Percentiles rank a stretch among this genome's conserved stretches.
Conservation (phyloP, 2,888 invertebrate species). For the Pecten maximus region DNA sequence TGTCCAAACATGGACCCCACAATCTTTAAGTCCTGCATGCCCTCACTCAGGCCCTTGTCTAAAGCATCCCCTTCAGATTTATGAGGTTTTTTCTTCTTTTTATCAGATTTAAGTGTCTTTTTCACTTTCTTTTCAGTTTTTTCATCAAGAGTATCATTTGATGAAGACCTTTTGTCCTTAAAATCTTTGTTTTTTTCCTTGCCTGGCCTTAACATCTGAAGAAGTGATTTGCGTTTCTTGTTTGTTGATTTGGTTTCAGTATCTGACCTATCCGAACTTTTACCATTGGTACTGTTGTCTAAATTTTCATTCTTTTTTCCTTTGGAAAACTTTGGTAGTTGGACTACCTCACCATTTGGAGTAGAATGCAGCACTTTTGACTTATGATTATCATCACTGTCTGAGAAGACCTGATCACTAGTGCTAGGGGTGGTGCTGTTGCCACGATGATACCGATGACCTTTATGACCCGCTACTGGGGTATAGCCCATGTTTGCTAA, state of each 20-base stretch:
- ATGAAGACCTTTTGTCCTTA: constrained; percentile 71
- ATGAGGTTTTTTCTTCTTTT: constrained; percentile 72
- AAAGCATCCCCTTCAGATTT: constrained; percentile 55
- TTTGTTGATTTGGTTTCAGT: constrained; percentile 54
- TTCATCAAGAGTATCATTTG: constrained; percentile 69
- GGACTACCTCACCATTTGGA: constrained; percentile 56
- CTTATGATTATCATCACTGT: constrained; percentile 67
- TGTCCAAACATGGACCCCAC: constrained; percentile 68
- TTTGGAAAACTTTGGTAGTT: constrained; percentile 55
- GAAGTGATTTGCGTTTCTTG: constrained; percentile 76
- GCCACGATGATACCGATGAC: constrained; percentile 26
- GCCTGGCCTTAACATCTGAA: constrained; percentile 70
- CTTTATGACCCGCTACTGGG: constrained; percentile 46
- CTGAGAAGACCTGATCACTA: constrained; percentile 63
- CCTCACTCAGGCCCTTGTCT: constrained; percentile 63
- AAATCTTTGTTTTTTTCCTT: constrained; percentile 71
- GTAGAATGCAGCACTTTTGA: constrained; percentile 57
- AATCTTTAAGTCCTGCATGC: constrained; percentile 70
- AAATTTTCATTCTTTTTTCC: constrained; percentile 66
- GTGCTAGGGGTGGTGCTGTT: constrained; percentile 59
- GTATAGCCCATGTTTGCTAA: constrained; percentile 62
- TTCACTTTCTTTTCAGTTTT: constrained; percentile 74
- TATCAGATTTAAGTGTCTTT: constrained; percentile 70
- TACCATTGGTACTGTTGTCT: constrained; percentile 56
- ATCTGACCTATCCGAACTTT: constrained; percentile 49